A percentile compares a stretch with the other conserved stretches of the same genome.
Evolutionary conservation across 2,113 vertebrate species (phyloP).

Genomic region (Nesogale talazaci): DNA sequence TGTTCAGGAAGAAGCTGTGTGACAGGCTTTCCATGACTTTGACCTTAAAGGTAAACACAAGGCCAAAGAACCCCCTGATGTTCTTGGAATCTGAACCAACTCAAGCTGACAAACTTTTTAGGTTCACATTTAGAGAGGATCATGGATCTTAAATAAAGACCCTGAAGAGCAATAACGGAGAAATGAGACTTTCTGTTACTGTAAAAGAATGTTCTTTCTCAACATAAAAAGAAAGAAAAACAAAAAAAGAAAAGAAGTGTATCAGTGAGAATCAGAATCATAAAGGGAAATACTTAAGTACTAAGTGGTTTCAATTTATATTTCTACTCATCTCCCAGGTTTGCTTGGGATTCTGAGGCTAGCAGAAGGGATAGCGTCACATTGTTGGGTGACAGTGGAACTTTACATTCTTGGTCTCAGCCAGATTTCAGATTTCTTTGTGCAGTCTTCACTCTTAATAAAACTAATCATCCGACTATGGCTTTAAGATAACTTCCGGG

Average conservation of each 20-base stretch:
- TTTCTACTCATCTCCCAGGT: slow-evolving; percentile 21
- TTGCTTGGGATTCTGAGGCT: not conserved
- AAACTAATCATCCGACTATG: not conserved
- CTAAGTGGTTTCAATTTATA: not conserved
- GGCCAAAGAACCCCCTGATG: slow-evolving; percentile 15
- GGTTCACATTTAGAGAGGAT: not conserved
- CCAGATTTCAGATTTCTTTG: not conserved
- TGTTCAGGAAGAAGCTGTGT: slow-evolving; percentile 49
- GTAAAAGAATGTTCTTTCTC: slow-evolving; percentile 12
- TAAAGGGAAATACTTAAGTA: not conserved
- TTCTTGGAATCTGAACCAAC: slow-evolving; percentile 12
- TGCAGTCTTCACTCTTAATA: not conserved
- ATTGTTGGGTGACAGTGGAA: not conserved
- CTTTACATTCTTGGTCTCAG: not conserved
- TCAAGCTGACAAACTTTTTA: not conserved
- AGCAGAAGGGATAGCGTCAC: not conserved
- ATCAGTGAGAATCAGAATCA: slow-evolving; percentile 21
- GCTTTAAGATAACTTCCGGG: not conserved
- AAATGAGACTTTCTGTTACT: not conserved
- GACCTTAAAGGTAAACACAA: slow-evolving; percentile 37
- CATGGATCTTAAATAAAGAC: not conserved
- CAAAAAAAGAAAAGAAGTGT: slow-evolving; percentile 28
- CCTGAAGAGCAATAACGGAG: not conserved
- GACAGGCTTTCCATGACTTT: slow-evolving; percentile 26
- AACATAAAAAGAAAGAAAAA: not conserved